Conservation (phyloP, 2,113 vertebrate species). For the Hippolais icterina region DNA sequence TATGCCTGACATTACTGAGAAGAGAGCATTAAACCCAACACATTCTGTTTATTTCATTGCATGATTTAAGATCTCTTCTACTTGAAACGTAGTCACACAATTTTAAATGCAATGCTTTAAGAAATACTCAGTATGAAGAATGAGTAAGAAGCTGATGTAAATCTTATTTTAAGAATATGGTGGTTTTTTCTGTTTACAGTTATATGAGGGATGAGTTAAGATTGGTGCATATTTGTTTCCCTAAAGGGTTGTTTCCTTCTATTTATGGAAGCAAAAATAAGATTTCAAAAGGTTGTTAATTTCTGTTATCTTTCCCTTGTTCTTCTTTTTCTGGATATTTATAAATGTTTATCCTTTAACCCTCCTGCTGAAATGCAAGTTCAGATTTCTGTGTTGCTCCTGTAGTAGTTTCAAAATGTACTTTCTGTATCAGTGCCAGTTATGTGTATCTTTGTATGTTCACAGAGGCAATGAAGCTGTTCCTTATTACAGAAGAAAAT, state of each 20-base stretch:
- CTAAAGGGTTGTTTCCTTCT: background rate
- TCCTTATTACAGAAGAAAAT: background rate
- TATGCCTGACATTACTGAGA: background rate
- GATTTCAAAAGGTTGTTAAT: background rate
- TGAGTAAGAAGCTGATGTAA: background rate
- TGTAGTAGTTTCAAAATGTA: background rate
- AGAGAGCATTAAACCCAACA: background rate
- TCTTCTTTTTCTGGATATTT: background rate
- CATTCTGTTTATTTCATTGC: background rate
- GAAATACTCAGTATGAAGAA: background rate
- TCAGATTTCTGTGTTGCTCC: background rate
- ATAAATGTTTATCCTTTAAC: background rate
- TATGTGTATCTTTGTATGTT: background rate
- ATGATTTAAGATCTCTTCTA: background rate
- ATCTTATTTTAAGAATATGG: background rate
- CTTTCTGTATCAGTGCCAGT: background rate
- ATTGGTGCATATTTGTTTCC: background rate
- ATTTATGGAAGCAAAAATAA: constrained; percentile 1
- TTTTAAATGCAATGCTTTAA: background rate
- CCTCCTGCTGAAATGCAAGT: background rate
- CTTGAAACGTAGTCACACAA: background rate
- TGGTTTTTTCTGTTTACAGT: background rate
- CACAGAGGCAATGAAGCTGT: background rate
- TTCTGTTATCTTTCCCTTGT: background rate
- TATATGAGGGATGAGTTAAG: background rate